Conservation (phyloP, 2,888 invertebrate genomes). For the Philereme transversata region DNA sequence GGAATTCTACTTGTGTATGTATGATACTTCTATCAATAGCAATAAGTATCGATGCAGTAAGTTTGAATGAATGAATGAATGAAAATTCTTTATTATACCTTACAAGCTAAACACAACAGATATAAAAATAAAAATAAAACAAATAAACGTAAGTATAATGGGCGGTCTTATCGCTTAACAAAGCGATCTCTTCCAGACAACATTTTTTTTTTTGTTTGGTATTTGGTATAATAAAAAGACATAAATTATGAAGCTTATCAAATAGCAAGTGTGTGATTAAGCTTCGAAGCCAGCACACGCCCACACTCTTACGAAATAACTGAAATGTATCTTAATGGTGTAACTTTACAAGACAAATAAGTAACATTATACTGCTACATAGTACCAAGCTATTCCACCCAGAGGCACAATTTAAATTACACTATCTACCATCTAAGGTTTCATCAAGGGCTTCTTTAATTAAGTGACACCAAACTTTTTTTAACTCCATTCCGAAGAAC, state of each 20-base stretch:
- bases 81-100: no score
- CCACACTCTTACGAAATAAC: conserved; percentile 11
- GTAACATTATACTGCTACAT: conserved; percentile 22
- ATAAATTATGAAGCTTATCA: conserved; percentile 6
- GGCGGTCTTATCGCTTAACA: no score
- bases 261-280: conserved; percentile 1
- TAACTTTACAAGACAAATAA: conserved; percentile 21
- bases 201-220: no score
- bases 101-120: no score
- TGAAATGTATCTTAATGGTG: conserved; percentile 9
- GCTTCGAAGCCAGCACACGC: conserved; percentile 4
- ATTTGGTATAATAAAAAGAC: no score
- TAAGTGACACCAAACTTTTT: conserved; percentile 68
- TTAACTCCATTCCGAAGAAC: conserved; percentile 38
- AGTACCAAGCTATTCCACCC: conserved; percentile 17
- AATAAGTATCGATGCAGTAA: no score
- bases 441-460: conserved; percentile 75
- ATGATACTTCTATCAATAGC: no score
- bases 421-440: conserved; percentile 57
- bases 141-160: no score
- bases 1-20: no score
- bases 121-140: no score
- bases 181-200: no score
- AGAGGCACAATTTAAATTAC: conserved; percentile 37
- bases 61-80: no score